Evolutionary conservation across 2,113 vertebrate species (phyloP).

Genomic region (Poeciliopsis turrubarensis): DNA sequence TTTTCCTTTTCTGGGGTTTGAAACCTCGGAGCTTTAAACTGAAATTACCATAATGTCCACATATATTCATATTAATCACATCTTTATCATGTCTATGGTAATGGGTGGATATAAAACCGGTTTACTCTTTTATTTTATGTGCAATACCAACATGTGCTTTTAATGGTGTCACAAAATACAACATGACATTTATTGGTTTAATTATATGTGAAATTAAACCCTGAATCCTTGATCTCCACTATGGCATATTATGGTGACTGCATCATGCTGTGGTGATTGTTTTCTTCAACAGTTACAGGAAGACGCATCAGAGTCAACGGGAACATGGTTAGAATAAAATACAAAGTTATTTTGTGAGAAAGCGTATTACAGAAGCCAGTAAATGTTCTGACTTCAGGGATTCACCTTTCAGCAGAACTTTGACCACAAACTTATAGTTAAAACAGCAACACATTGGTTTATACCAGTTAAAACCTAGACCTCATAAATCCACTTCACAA

Average conservation of each 20-base stretch:
- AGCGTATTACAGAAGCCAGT: not conserved
- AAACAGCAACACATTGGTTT: not conserved
- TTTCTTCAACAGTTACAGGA: not conserved
- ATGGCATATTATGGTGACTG: not conserved
- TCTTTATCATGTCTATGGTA: constrained; percentile 21
- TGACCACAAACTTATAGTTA: not conserved
- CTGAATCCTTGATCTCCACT: not conserved
- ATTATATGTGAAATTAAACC: not conserved
- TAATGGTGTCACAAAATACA: not conserved
- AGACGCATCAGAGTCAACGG: not conserved
- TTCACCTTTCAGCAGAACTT: not conserved
- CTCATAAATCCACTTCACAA: not conserved
- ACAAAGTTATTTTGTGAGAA: not conserved
- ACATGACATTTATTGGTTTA: not conserved
- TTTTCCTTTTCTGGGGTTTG: constrained; percentile 4
- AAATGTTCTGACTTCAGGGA: not conserved
- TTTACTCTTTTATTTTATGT: constrained; percentile 15
- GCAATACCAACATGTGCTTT: not conserved
- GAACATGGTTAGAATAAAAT: not conserved
- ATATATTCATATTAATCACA: constrained; percentile 1
- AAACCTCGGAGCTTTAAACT: constrained; percentile 21
- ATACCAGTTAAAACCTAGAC: not conserved
- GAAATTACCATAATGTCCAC: constrained; percentile 18
- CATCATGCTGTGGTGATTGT: not conserved
- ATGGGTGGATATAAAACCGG: constrained; percentile 15